These are phyloP conservation scores for Hozukius guyotensis DNA, from an alignment of 2,797 vertebrate genomes.

Conservation along the genomic window DNA sequence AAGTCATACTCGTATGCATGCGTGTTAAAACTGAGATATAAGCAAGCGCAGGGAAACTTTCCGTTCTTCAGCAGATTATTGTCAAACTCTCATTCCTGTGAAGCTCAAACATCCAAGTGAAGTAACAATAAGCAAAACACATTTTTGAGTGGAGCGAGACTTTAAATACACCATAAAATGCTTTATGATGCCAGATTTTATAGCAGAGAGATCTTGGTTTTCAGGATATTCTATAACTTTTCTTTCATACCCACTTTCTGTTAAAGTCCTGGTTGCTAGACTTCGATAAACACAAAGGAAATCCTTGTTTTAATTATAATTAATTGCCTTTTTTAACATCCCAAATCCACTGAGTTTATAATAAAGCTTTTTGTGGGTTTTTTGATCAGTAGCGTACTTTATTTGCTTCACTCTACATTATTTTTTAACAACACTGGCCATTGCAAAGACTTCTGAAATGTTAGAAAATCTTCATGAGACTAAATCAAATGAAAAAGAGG, in stretches of 20 bases:
- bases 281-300: neutral
- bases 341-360: neutral
- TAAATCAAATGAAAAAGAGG: neutral
- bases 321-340: neutral
- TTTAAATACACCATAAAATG: neutral
- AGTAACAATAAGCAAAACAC: neutral
- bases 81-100: neutral
- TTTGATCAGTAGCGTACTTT: neutral
- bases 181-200: neutral
- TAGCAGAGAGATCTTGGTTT: neutral
- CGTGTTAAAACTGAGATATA: neutral
- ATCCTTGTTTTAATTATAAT: neutral
- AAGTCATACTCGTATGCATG: neutral
- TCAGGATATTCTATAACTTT: neutral
- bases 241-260: neutral
- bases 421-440: neutral
- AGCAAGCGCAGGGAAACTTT: neutral
- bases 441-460: neutral
- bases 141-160: neutral
- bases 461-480: neutral
- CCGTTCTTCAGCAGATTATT: neutral
- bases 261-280: neutral
- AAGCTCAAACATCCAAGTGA: slow-evolving; percentile 3
- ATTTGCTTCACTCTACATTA: neutral
- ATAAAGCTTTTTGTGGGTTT: neutral